A percentile compares a stretch with the other conserved stretches of the same genome.
Evolutionary conservation across 2,113 vertebrate genomes (phyloP).

Genomic region (Hirundichthys speculiger): DNA sequence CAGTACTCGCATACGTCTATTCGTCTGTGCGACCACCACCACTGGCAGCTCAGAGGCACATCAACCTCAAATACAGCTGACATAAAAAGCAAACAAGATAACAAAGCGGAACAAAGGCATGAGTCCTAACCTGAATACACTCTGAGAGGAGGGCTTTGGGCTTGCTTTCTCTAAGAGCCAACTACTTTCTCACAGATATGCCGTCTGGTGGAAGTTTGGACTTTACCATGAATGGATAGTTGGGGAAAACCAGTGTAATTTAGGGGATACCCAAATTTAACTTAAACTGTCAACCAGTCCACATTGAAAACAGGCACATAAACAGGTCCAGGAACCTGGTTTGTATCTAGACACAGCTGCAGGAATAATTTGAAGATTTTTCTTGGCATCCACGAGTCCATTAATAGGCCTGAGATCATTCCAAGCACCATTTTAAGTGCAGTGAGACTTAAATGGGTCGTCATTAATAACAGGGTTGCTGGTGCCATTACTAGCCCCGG

Average conservation of each 20-base stretch:
- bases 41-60: background rate
- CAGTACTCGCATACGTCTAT: no score
- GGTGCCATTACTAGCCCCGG: slow-evolving; percentile 65
- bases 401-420: background rate
- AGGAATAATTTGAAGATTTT: background rate
- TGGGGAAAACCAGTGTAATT: no score
- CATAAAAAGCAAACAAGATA: background rate
- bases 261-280: no score
- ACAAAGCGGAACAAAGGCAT: no score
- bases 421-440: slow-evolving; percentile 11
- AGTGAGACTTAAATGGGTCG: slow-evolving; percentile 34
- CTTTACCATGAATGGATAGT: no score
- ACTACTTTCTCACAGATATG: background rate
- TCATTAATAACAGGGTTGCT: slow-evolving; percentile 48
- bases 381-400: background rate
- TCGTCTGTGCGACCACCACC: background rate
- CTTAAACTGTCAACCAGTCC: no score
- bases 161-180: background rate
- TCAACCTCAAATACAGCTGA: background rate
- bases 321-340: background rate
- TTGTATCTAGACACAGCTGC: background rate
- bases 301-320: background rate
- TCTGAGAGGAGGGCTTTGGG: no score
- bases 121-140: background rate
- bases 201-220: background rate